Conservation (phyloP, 2,888 invertebrate genomes). For the Keiferia lycopersicella region DNA sequence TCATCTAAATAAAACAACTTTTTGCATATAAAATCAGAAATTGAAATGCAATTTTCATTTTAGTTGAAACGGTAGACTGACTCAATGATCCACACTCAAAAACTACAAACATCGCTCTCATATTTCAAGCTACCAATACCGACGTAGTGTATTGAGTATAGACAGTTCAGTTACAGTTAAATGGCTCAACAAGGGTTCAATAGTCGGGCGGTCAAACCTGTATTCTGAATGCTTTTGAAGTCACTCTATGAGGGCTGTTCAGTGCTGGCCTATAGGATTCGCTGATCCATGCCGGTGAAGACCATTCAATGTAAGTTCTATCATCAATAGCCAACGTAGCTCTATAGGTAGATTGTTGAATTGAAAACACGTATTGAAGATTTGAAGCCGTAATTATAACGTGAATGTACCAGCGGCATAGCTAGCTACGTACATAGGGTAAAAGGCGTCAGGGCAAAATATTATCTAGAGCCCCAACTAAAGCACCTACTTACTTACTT, state of each 20-base stretch:
- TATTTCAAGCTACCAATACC: constrained; percentile 1
- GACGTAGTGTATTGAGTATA: no score
- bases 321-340: not conserved
- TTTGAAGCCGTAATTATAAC: not conserved
- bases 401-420: no score
- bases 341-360: not conserved
- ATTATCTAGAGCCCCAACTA: no score
- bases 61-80: not conserved
- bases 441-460: no score
- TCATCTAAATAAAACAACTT: no score
- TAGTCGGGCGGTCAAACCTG: not conserved
- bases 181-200: not conserved
- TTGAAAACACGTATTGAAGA: no score
- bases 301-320: constrained; percentile 1
- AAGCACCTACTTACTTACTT: no score
- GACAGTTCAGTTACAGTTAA: not conserved
- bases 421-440: no score
- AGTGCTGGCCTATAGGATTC: not conserved
- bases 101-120: not conserved
- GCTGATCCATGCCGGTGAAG: constrained; percentile 2
- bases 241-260: not conserved
- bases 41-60: not conserved
- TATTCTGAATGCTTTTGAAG: not conserved
- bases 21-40: no score
- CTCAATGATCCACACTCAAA: no score